A percentile compares a stretch with the other conserved stretches of the same genome.
Evolutionary conservation across 2,113 vertebrate species (phyloP).

Genomic region (Ranitomeya variabilis): DNA sequence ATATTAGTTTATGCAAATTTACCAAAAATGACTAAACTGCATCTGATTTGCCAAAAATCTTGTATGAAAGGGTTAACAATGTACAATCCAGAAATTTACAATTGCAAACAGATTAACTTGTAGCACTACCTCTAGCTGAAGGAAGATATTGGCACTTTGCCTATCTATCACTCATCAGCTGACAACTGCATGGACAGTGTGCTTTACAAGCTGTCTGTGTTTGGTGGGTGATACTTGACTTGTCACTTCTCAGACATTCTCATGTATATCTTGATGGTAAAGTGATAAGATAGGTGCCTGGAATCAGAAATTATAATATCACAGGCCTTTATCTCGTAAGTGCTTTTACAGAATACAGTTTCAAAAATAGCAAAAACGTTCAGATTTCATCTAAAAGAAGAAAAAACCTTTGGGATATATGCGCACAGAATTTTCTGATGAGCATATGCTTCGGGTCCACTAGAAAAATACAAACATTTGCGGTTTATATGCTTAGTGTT

Average conservation of each 20-base stretch:
- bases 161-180: slow-evolving; percentile 3
- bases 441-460: no score
- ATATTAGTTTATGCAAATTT: no score
- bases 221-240: neutral
- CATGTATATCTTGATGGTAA: neutral
- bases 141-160: neutral
- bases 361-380: neutral
- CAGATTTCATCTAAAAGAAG: neutral
- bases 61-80: neutral
- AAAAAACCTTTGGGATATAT: neutral
- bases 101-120: neutral
- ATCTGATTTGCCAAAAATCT: neutral
- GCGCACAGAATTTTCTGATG: no score
- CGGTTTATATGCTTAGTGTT: no score
- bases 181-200: slow-evolving; percentile 10
- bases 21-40: neutral
- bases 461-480: no score
- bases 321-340: neutral
- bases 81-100: neutral
- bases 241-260: slow-evolving; percentile 8
- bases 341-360: neutral
- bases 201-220: slow-evolving; percentile 20
- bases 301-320: neutral
- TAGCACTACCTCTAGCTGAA: neutral
- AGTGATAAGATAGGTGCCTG: neutral